Evolutionary conservation across 2,113 vertebrate species (phyloP), one percentile per base, ranked within the genome.

Genomic region (Nothobranchius furzeri): DNA sequence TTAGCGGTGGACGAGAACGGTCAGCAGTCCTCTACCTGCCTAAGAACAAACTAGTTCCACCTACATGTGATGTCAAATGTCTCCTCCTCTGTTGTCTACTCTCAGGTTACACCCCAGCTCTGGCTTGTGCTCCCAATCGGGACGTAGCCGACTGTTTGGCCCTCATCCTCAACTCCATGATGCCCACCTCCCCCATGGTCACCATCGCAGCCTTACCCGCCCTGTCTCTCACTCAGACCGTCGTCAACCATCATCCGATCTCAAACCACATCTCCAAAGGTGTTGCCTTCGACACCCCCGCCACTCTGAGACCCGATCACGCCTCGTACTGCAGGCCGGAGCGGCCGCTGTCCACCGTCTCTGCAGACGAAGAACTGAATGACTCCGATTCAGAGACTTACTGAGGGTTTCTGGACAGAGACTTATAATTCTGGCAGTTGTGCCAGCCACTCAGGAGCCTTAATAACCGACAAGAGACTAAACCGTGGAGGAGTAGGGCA

Each of bases 311-410:
- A 79, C 94, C 92, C 0, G 95, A 95, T 80, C 95, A 95, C 13
- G 92, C 93, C 65, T 95, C 96, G 51, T 96, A 94, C 70, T 95
- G 96, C 89, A 95, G 94, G 78, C 92, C 95, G 46, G 93, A 94
- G 68, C 93, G 93, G 70, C 95, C 94, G 25, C 94, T 94, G 60
- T 94, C 95, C 74, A 86, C 95, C 0, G 88, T 95, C 49, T 85
- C 82, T 54, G 78, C 91, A 8, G 96, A 95, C 24, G 96, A 98
- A 0, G 97, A 98, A 79, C 94, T 99, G 86, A 99, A 98, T 65
- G 97, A 99, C 92, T 99, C 97, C 0, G 97, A 99, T 64, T 99
- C 97, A 0, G 97, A 99, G 92, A 99, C 97, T 12, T 99, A 99
- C 90, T 99, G 91, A 96, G 60, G 56, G 65, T 51, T 46, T 25